These are phyloP conservation scores for Eumerus sabulonum DNA, from an alignment of 2,888 invertebrate genomes.

Conservation along the genomic window DNA sequence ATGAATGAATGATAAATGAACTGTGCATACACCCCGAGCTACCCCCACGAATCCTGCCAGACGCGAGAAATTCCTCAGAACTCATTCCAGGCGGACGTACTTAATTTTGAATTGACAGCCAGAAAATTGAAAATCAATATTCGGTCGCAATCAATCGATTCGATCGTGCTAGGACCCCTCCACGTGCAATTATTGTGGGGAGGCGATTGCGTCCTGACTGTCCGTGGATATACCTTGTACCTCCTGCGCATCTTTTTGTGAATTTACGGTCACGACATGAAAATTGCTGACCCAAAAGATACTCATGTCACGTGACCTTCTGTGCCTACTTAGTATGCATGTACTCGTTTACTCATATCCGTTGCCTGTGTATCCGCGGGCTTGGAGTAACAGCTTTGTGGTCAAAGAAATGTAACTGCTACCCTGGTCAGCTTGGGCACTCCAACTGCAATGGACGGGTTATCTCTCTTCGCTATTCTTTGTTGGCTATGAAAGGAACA, in stretches of 20 bases:
- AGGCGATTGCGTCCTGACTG: slow-evolving; percentile 5
- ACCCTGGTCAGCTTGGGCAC: slow-evolving; percentile 2
- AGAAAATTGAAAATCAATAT: slow-evolving; percentile 48
- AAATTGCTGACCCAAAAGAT: slow-evolving; percentile 37
- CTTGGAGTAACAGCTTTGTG: not conserved
- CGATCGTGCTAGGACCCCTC: too few species aligned
- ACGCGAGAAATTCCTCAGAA: not conserved
- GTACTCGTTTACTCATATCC: not conserved
- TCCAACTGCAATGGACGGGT: slow-evolving; percentile 26
- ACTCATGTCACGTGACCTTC: slow-evolving; percentile 24
- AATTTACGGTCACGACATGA: slow-evolving; percentile 57
- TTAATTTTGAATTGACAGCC: slow-evolving; percentile 17
- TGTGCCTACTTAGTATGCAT: slow-evolving; percentile 1
- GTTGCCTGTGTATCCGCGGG: not conserved
- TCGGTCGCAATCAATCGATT: not conserved
- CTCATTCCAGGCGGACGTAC: slow-evolving; percentile 5
- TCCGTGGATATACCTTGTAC: not conserved
- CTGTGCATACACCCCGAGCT: not conserved
- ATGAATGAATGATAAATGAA: slow-evolving; percentile 32
- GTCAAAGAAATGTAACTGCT: not conserved
- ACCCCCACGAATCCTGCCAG: not conserved
- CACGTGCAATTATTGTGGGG: not conserved
- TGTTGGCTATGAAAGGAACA: slow-evolving; percentile 32
- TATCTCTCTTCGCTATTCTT: slow-evolving; percentile 13
- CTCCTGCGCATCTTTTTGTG: slow-evolving; percentile 38